A percentile compares a stretch with the other conserved stretches of the same genome.
Evolutionary conservation across 2,113 vertebrate genomes (phyloP).

Genomic region (Aspiorhynchus laticeps): DNA sequence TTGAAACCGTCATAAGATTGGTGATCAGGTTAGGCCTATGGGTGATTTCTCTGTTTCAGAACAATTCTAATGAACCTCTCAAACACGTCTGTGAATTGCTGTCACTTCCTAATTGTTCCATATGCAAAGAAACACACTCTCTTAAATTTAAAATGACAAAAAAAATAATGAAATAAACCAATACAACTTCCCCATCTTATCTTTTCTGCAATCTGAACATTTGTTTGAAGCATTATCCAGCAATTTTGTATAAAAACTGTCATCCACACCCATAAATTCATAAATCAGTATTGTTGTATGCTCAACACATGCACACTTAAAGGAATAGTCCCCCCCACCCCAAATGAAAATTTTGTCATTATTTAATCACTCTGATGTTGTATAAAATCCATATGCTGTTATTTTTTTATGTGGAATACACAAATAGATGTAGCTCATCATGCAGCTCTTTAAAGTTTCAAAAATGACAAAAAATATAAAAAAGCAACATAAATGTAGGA

Average conservation of each 20-base stretch:
- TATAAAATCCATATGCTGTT: not conserved
- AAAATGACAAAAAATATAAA: not conserved
- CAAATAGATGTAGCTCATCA: not conserved
- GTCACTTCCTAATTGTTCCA: constrained; percentile 51
- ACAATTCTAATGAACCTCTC: constrained; percentile 49
- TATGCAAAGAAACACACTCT: constrained; percentile 46
- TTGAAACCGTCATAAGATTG: constrained; percentile 42
- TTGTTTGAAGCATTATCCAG: constrained; percentile 4
- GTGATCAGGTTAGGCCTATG: constrained; percentile 50
- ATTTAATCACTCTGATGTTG: constrained; percentile 10
- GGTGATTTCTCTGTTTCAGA: constrained; percentile 54
- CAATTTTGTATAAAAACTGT: constrained; percentile 1
- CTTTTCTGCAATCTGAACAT: not conserved
- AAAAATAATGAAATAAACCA: constrained; percentile 38
- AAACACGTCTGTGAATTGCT: constrained; percentile 39
- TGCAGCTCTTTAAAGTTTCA: not conserved
- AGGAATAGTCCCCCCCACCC: not conserved
- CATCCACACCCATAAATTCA: not conserved
- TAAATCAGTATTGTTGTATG: not conserved
- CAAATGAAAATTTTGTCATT: not conserved
- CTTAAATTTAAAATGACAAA: constrained; percentile 50
- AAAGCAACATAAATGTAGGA: not conserved
- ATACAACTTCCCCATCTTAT: not conserved
- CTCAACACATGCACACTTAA: not conserved
- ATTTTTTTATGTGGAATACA: not conserved